These are phyloP conservation scores for Ditylenchus dipsaci DNA, from an alignment of 1,140 invertebrate species.

Conservation along the genomic window DNA sequence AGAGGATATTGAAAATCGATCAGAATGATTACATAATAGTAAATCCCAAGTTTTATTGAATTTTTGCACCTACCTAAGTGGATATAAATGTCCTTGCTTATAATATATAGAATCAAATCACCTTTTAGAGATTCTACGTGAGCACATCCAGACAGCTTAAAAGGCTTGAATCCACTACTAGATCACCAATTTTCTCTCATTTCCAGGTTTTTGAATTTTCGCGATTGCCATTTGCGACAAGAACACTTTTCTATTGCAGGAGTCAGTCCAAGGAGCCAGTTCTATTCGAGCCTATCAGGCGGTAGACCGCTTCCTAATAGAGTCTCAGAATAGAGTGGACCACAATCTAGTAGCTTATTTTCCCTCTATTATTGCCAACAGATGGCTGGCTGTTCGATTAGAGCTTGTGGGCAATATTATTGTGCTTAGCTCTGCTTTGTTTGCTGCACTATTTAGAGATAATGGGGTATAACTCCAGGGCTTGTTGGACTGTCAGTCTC, in stretches of 20 bases:
- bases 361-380: constrained; percentile 55
- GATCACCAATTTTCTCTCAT: constrained; percentile 94
- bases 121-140: constrained; percentile 81
- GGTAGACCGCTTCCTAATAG: constrained; percentile 54
- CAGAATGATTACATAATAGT: too few species aligned
- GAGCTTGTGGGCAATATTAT: constrained; percentile 57
- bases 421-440: constrained; percentile 29
- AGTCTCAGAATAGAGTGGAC: constrained; percentile 59
- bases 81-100: too few species aligned
- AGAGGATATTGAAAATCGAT: too few species aligned
- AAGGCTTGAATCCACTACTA: constrained; percentile 86
- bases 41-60: too few species aligned
- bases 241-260: constrained; percentile 24
- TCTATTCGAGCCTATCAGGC: constrained; percentile 59
- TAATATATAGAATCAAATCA: not conserved
- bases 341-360: constrained; percentile 61
- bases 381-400: constrained; percentile 63
- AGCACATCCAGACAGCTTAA: constrained; percentile 86
- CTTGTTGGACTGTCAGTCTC: constrained; percentile 64
- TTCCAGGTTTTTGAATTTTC: constrained; percentile 57
- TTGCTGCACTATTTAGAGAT: constrained; percentile 24
- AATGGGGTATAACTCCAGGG: constrained; percentile 57
- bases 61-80: too few species aligned
- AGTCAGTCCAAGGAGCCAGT: constrained; percentile 59
- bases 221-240: not conserved